phyloP scores from a whole-genome alignment of 2,797 vertebrate species.

The Lagorchestes hirsutus region DNA sequence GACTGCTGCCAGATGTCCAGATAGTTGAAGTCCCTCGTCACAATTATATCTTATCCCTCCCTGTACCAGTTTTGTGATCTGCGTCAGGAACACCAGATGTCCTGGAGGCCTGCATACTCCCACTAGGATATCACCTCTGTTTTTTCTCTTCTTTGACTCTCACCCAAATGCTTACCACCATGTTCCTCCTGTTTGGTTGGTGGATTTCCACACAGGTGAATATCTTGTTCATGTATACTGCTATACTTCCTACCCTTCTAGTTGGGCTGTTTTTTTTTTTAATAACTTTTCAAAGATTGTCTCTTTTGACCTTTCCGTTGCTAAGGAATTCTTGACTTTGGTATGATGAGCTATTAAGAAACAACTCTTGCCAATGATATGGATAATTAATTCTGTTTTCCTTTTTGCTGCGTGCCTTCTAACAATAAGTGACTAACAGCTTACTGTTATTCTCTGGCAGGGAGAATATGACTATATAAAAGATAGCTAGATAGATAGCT shows the following conservation, averaged over 20 bases:
- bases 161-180: neutral
- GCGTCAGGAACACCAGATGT: neutral
- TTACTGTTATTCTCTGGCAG: neutral
- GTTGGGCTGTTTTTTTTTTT: neutral
- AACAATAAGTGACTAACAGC: neutral
- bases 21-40: neutral
- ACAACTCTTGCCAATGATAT: neutral
- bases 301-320: neutral
- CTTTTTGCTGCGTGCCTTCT: neutral
- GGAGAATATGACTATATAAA: neutral
- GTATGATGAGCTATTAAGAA: neutral
- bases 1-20: neutral
- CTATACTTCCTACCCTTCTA: neutral
- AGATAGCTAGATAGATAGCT: neutral
- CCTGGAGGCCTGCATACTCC: neutral
- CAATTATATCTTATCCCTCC: neutral
- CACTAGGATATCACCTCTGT: conserved; percentile 5
- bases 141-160: neutral
- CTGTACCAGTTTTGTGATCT: neutral
- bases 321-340: neutral
- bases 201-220: neutral
- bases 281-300: neutral
- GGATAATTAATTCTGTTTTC: neutral
- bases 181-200: neutral
- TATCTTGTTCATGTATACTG: neutral